These are phyloP conservation scores for Rapana venosa DNA, from an alignment of 2,888 invertebrate genomes.

Conservation along the genomic window DNA sequence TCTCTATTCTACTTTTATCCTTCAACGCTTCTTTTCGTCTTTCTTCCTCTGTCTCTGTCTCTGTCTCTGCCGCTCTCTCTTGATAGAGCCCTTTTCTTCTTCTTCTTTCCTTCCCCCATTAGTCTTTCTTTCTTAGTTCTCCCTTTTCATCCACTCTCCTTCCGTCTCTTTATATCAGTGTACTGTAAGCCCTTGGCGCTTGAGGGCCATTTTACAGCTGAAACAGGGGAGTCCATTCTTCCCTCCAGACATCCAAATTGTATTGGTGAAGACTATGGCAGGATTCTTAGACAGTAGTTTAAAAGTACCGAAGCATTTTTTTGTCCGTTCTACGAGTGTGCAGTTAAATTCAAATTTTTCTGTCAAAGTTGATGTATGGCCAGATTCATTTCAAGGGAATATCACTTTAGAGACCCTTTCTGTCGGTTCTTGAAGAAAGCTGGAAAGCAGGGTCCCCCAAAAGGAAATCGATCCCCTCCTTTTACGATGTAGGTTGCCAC, in stretches of 20 bases:
- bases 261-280: neutral
- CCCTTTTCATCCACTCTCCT: neutral
- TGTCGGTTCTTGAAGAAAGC: neutral
- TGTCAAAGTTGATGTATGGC: neutral
- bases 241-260: neutral
- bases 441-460: neutral
- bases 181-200: no score
- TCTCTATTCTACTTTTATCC: no score
- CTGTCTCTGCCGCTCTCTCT: no score
- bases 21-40: no score
- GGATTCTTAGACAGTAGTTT: neutral
- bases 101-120: no score
- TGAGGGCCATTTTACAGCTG: neutral
- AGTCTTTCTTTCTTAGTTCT: no score
- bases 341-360: conserved; percentile 13
- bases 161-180: neutral
- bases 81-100: no score
- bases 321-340: neutral
- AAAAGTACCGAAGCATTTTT: neutral
- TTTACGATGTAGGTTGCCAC: conserved; percentile 6
- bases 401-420: neutral
- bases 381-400: neutral
- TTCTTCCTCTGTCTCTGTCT: no score
- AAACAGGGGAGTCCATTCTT: neutral
- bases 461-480: neutral